Evolutionary conservation across 1,140 invertebrate species (phyloP).

Genomic region (Portunus trituberculatus): DNA sequence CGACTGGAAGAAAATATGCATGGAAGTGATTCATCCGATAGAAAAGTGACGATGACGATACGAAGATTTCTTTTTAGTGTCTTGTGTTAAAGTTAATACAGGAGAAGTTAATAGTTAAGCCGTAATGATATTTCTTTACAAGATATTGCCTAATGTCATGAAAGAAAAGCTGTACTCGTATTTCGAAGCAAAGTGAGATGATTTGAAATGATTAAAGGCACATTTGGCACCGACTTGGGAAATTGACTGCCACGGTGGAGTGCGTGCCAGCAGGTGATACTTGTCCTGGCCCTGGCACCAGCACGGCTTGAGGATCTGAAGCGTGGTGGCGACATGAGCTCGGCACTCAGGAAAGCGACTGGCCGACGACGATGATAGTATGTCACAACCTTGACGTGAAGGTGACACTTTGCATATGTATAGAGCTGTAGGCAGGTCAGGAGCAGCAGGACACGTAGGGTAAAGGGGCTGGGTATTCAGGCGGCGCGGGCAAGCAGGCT

Average conservation of each 20-base stretch:
- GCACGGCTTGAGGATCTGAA: neutral
- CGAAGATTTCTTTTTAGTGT: too few species aligned
- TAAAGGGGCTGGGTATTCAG: neutral
- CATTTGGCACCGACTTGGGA: neutral
- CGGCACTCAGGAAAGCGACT: neutral
- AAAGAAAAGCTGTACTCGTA: neutral
- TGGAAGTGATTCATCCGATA: neutral
- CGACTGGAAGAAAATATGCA: neutral
- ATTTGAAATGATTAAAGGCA: neutral
- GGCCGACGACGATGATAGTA: neutral
- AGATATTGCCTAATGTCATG: neutral
- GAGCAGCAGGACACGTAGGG: neutral
- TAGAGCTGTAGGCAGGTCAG: neutral
- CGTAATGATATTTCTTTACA: neutral
- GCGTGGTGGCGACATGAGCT: neutral
- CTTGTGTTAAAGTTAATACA: too few species aligned
- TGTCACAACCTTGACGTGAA: neutral
- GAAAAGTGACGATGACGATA: neutral
- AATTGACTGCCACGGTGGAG: neutral
- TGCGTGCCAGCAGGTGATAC: neutral
- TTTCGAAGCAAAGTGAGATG: neutral
- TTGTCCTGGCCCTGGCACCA: neutral
- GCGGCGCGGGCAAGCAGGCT: constrained; percentile 67
- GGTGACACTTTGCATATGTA: neutral
- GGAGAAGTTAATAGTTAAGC: too few species aligned